Conservation (phyloP, 2,888 invertebrate genomes). For the Nemotelus nigrinus region DNA sequence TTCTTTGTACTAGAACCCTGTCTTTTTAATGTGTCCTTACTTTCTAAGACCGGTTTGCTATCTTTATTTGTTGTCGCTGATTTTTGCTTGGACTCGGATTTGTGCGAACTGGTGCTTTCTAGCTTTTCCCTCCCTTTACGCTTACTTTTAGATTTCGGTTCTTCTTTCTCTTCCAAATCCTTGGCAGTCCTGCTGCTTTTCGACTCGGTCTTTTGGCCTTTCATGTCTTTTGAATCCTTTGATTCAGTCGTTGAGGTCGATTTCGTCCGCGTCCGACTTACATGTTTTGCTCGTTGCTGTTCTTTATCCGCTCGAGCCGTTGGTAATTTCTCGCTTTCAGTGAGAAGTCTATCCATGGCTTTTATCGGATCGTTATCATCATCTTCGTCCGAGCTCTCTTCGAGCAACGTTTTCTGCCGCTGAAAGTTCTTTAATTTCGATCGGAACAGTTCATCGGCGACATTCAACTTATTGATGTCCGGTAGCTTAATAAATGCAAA, state of each 20-base stretch:
- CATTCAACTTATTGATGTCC: constrained; percentile 21
- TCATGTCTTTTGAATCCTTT: too few relatives aligned
- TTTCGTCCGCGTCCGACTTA: not conserved
- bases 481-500: constrained; percentile 42
- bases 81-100: too few relatives aligned
- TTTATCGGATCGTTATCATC: constrained; percentile 21
- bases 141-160: too few relatives aligned
- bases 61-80: too few relatives aligned
- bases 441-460: constrained; percentile 39
- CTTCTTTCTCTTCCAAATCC: too few relatives aligned
- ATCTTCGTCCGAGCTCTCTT: constrained; percentile 43
- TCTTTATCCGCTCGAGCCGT: not conserved
- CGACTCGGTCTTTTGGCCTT: too few relatives aligned
- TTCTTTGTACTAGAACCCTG: too few relatives aligned
- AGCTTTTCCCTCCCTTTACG: too few relatives aligned
- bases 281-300: not conserved
- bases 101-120: too few relatives aligned
- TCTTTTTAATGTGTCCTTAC: too few relatives aligned
- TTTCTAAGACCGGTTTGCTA: too few relatives aligned
- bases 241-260: not conserved
- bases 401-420: constrained; percentile 18
- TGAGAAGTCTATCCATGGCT: constrained; percentile 20
- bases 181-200: too few relatives aligned
- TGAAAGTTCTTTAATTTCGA: not conserved
- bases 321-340: constrained; percentile 1